Evolutionary conservation across 2,888 invertebrate genomes (phyloP), one percentile per base, ranked within the genome.

Genomic region (Tetheella fluctuosa): DNA sequence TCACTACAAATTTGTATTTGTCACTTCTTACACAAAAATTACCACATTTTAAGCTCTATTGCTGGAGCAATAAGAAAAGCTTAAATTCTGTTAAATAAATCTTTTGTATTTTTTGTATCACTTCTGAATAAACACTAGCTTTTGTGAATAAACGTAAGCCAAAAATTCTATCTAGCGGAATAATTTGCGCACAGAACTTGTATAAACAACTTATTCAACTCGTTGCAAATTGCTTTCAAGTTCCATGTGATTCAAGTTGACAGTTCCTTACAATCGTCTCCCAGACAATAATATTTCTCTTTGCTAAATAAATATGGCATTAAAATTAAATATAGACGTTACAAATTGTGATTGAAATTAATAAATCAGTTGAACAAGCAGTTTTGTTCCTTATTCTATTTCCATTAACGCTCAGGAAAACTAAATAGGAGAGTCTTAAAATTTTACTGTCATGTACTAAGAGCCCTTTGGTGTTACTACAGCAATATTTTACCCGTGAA

Each of bases 101-200:
- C 56, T 58, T 60, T 69, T 63, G 65, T 66, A 67, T 86, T 85
- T 87, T 86, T 90, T 87, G 86, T 79, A 79, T 73, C 71, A 84
- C 77, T 82, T 85, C 84, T 87, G 83, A 87, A 85, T 85, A 87
- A 89, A 89, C 82, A 85, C 77, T 74, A 67, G 68, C 77, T 76
- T 79, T 81, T 81, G 79, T 80, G 66, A 68, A 71, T 62, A 70
- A 70, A 80, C 77, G 80, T 79, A 77, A 73, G 69, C 74, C 67
- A 68, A 69, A 48, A 75, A 80, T 80, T 82, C 69, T 83, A 83
- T 83, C 79, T 77, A 73, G 69, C 71, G 71, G 71, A 79, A 79
- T 79, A 84, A 86, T 87, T 85, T 76, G 86, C 85, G 82, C 80
- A 75, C 77, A 76, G 77, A 67, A 73, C 80, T 86, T 88, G 76